A percentile compares a stretch with the other conserved stretches of the same genome.
Evolutionary conservation across 2,113 vertebrate species (phyloP).

Genomic region (Pelecanoides urinatrix): DNA sequence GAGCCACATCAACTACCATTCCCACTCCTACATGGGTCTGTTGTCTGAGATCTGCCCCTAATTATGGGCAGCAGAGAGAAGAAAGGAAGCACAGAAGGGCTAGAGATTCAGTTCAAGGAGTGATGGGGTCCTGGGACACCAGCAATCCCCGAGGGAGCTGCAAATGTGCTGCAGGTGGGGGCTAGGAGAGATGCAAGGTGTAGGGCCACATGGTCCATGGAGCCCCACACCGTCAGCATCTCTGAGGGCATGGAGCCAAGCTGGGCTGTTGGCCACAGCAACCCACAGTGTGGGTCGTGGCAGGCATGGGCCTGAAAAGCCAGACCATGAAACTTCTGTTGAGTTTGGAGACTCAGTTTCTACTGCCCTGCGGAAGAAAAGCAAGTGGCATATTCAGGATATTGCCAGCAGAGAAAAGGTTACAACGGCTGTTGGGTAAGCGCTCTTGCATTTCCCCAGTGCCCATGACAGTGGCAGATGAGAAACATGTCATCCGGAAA

Average conservation of each 20-base stretch:
- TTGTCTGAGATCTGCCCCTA: background rate
- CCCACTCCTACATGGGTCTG: background rate
- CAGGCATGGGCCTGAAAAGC: background rate
- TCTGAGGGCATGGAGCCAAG: background rate
- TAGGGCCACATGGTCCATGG: background rate
- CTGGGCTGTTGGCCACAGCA: background rate
- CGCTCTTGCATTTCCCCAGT: background rate
- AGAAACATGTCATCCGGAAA: background rate
- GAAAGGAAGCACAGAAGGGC: background rate
- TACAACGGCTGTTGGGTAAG: background rate
- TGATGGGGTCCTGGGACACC: background rate
- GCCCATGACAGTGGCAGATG: background rate
- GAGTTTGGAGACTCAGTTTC: background rate
- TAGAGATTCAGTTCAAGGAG: background rate
- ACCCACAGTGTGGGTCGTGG: rapidly evolving
- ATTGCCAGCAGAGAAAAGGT: background rate
- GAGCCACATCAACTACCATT: background rate
- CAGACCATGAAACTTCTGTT: background rate
- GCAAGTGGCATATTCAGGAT: background rate
- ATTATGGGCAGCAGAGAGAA: background rate
- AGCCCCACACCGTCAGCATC: background rate
- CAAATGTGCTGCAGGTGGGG: background rate
- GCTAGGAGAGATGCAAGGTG: background rate
- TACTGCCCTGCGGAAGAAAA: background rate
- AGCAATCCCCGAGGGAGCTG: background rate